Evolutionary conservation across 2,113 vertebrate genomes (phyloP).

Genomic region (Agelaius phoeniceus): DNA sequence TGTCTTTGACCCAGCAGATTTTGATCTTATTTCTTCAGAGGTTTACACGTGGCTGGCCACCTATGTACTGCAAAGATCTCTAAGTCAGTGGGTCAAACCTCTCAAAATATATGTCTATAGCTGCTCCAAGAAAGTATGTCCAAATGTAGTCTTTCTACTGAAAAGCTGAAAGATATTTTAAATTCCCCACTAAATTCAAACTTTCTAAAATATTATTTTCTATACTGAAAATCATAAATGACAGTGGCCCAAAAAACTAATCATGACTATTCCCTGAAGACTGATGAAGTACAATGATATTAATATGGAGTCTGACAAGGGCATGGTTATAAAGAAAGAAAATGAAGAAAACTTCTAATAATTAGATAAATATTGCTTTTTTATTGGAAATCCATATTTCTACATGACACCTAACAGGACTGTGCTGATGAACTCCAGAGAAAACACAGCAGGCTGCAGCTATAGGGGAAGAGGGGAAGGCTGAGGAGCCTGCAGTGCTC

Average conservation of each 20-base stretch:
- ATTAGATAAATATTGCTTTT: neutral
- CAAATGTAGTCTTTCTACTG: neutral
- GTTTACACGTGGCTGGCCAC: neutral
- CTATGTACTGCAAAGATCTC: neutral
- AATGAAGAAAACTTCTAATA: neutral
- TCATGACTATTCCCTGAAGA: neutral
- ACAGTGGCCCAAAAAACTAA: neutral
- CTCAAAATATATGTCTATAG: neutral
- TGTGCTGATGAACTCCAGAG: neutral
- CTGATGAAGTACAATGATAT: neutral
- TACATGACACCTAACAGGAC: neutral
- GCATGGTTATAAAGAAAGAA: neutral
- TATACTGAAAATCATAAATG: neutral
- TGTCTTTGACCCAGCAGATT: neutral
- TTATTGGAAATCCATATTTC: neutral
- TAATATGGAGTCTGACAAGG: neutral
- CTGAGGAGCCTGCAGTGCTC: neutral
- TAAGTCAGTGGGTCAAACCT: neutral
- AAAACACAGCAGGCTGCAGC: neutral
- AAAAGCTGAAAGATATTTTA: neutral
- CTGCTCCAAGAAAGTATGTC: neutral
- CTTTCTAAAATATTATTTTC: neutral
- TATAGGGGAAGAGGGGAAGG: neutral
- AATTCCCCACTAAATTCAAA: neutral
- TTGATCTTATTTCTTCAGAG: neutral